Evolutionary conservation across 2,888 invertebrate species (phyloP).

Genomic region (Sinopyrophorus schimmeli): DNA sequence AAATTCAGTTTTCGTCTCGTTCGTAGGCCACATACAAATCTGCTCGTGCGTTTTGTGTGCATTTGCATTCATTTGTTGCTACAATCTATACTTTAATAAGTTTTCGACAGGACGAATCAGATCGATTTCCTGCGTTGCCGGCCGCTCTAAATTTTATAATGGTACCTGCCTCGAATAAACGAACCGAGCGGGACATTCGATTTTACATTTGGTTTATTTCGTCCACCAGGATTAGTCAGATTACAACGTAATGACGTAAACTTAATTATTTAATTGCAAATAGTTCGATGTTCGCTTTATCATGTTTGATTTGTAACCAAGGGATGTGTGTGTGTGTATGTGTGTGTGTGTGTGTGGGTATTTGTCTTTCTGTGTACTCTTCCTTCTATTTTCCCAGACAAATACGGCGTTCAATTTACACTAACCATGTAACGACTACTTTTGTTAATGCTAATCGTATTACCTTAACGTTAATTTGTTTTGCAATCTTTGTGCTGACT

Average conservation of each 20-base stretch:
- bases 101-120: constrained; percentile 31
- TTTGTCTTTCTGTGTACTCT: too few relatives aligned
- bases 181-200: constrained; percentile 27
- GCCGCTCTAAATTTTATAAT: constrained; percentile 28
- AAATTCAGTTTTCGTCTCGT: constrained; percentile 3
- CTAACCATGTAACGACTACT: too few relatives aligned
- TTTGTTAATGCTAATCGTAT: too few relatives aligned
- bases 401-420: constrained; percentile 9
- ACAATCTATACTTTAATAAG: constrained; percentile 26
- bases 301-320: constrained; percentile 27
- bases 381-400: constrained; percentile 9
- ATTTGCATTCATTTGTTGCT: constrained; percentile 22
- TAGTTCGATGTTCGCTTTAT: constrained; percentile 23
- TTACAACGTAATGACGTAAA: constrained; percentile 32
- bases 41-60: constrained; percentile 5
- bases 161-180: constrained; percentile 35
- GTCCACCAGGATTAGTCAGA: constrained; percentile 23
- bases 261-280: constrained; percentile 30
- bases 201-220: constrained; percentile 30
- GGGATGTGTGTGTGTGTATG: constrained; percentile 5
- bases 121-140: constrained; percentile 33
- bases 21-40: neutral
- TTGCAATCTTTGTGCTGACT: too few relatives aligned
- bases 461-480: too few relatives aligned
- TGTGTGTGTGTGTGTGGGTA: too few relatives aligned